phyloP scores from a whole-genome alignment of 2,888 invertebrate species.

The Bedellia somnulentella region DNA sequence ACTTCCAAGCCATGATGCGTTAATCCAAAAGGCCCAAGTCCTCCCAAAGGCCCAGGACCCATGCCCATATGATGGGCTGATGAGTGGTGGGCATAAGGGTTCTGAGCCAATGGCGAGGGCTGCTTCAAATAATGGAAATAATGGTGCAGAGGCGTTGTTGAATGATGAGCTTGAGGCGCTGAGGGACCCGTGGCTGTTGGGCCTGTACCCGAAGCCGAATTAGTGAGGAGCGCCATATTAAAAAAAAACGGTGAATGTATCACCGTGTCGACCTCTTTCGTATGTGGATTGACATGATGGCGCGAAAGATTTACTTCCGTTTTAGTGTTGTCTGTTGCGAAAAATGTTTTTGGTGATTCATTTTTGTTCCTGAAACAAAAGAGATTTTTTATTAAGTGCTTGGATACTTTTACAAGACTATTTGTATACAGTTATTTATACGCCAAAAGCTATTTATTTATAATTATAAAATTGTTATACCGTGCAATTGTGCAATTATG shows the following conservation, averaged over 20 bases:
- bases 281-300: conserved; percentile 24
- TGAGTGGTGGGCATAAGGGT: conserved; percentile 47
- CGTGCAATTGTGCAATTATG: conserved; percentile 29
- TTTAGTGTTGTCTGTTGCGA: neutral
- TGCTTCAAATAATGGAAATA: conserved; percentile 63
- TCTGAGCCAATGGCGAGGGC: conserved; percentile 52
- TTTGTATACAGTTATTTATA: no score
- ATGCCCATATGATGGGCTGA: conserved; percentile 57
- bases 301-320: neutral
- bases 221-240: conserved; percentile 49
- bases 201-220: conserved; percentile 36
- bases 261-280: conserved; percentile 38
- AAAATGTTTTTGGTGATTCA: neutral
- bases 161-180: conserved; percentile 45
- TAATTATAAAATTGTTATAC: no score
- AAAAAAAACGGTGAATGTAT: conserved; percentile 9
- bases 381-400: neutral
- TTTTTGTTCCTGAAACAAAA: conserved; percentile 5
- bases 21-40: conserved; percentile 47
- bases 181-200: conserved; percentile 35
- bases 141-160: conserved; percentile 56
- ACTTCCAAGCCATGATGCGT: conserved; percentile 51
- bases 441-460: no score
- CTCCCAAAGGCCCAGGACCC: conserved; percentile 55
- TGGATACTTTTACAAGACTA: conserved; percentile 4